Percentiles rank a stretch among this genome's conserved stretches.
These are phyloP conservation scores for Taeniopygia guttata DNA, from an alignment of 2,797 vertebrate genomes.

Conservation along the genomic window DNA sequence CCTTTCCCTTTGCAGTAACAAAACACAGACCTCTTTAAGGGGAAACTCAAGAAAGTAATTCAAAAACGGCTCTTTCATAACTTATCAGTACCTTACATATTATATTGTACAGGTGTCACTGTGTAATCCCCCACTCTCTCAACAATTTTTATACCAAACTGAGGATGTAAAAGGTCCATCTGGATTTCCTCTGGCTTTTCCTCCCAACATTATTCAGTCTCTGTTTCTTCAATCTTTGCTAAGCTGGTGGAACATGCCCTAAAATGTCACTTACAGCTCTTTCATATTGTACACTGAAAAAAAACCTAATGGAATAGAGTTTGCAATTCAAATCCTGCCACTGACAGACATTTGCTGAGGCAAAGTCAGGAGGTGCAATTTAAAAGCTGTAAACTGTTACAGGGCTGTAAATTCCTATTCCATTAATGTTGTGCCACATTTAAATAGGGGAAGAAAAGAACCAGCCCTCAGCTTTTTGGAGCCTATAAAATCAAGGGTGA, in stretches of 20 bases:
- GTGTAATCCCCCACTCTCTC: background rate
- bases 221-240: slow-evolving; percentile 7
- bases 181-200: background rate
- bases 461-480: background rate
- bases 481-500: background rate
- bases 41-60: background rate
- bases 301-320: background rate
- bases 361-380: background rate
- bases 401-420: background rate
- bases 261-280: background rate
- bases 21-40: background rate
- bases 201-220: background rate
- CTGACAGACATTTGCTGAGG: background rate
- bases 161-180: background rate
- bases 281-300: background rate
- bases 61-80: background rate
- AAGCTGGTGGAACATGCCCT: background rate
- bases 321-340: background rate
- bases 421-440: background rate
- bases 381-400: background rate
- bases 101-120: background rate
- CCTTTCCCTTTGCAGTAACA: background rate
- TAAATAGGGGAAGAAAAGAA: background rate
- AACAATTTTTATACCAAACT: background rate
- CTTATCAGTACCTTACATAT: background rate